Conservation (phyloP, 2,113 vertebrate species). For the Cacatua alba region DNA sequence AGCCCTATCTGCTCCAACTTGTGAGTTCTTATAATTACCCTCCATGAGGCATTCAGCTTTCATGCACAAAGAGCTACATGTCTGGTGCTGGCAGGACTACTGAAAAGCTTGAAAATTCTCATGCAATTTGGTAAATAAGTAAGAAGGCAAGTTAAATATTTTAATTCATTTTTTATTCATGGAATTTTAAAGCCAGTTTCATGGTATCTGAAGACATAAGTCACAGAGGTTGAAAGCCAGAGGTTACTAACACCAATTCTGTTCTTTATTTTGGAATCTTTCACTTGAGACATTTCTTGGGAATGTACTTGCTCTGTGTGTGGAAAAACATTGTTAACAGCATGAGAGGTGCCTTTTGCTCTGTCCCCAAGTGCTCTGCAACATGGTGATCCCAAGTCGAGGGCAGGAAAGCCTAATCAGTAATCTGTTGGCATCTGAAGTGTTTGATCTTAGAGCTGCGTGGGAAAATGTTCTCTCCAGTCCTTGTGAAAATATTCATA, state of each 20-base stretch:
- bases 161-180: neutral
- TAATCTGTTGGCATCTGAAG: slow-evolving; percentile 9
- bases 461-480: slow-evolving; percentile 34
- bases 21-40: neutral
- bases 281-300: neutral
- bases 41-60: neutral
- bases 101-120: neutral
- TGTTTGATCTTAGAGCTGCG: neutral
- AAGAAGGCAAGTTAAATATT: neutral
- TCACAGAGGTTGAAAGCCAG: neutral
- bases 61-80: neutral
- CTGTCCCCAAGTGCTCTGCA: neutral
- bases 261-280: slow-evolving; percentile 1
- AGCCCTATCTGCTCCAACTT: neutral
- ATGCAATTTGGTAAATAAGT: neutral
- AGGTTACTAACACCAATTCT: neutral
- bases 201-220: neutral
- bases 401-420: slow-evolving; percentile 20
- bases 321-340: slow-evolving; percentile 31
- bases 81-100: neutral
- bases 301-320: neutral
- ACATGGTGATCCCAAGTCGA: neutral
- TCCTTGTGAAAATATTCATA: neutral
- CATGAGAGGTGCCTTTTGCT: slow-evolving; percentile 31
- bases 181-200: neutral